These are phyloP conservation scores for Amblyopsis rosae DNA, from an alignment of 2,113 vertebrate species.

Conservation along the genomic window DNA sequence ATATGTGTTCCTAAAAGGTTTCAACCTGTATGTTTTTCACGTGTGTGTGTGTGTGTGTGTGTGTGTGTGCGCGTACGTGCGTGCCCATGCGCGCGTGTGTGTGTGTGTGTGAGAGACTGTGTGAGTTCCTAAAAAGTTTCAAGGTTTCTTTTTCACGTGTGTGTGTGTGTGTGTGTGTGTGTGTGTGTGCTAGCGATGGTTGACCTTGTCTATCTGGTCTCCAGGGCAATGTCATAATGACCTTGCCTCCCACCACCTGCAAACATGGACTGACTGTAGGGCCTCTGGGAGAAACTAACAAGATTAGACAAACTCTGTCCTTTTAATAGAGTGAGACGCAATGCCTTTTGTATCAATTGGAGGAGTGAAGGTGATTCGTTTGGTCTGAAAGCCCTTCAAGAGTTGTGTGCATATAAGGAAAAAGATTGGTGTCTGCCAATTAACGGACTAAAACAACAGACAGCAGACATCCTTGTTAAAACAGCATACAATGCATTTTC, in stretches of 20 bases:
- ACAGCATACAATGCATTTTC: too few species aligned
- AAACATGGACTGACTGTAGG: not conserved
- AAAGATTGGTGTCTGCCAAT: constrained; percentile 41
- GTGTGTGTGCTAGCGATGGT: constrained; percentile 8
- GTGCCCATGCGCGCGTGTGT: too few species aligned
- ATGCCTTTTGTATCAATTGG: constrained; percentile 50
- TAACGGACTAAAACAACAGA: not conserved
- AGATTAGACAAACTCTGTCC: constrained; percentile 44
- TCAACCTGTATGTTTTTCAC: not conserved
- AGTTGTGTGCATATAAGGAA: constrained; percentile 27
- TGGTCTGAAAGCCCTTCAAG: constrained; percentile 27
- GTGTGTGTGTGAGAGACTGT: too few species aligned
- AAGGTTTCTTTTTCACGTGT: not conserved
- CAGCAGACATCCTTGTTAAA: not conserved
- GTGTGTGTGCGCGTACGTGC: not conserved
- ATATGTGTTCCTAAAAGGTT: not conserved
- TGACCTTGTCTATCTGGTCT: constrained; percentile 57
- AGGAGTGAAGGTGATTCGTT: constrained; percentile 43
- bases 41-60: not conserved
- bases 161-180: not conserved
- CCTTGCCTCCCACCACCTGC: constrained; percentile 38
- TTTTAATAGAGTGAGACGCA: constrained; percentile 28
- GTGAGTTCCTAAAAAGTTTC: not conserved
- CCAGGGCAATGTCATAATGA: constrained; percentile 53
- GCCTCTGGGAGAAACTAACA: constrained; percentile 3